Conservation (phyloP, 1,140 invertebrate genomes). For the Cydia pomonella region DNA sequence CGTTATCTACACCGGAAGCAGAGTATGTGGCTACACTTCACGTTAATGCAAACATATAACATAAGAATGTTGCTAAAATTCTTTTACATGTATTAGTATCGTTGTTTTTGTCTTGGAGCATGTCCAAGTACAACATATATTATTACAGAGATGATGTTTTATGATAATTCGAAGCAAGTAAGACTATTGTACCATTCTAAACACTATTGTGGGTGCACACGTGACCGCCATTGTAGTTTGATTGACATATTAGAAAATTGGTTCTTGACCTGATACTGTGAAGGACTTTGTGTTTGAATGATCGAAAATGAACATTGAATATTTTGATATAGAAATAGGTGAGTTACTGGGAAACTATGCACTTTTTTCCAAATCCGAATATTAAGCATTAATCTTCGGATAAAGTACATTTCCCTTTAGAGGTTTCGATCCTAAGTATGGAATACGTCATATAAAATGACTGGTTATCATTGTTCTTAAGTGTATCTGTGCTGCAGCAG, state of each 20-base stretch:
- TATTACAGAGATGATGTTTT: background rate
- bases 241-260: conserved; percentile 11
- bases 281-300: background rate
- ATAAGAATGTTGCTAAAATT: background rate
- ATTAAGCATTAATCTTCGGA: too few relatives aligned
- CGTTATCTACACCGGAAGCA: too few relatives aligned
- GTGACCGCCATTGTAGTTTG: background rate
- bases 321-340: too few relatives aligned
- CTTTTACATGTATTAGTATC: background rate
- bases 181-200: background rate
- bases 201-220: background rate
- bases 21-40: background rate
- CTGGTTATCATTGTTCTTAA: too few relatives aligned
- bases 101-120: background rate
- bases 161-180: background rate
- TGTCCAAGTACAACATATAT: background rate
- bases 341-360: too few relatives aligned
- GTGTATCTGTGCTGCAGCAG: too few relatives aligned
- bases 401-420: too few relatives aligned
- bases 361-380: too few relatives aligned
- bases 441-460: too few relatives aligned
- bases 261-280: background rate
- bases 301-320: too few relatives aligned
- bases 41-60: too few relatives aligned
- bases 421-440: too few relatives aligned